Conservation (phyloP, 2,113 vertebrate genomes). For the Todiramphus saurophagus region DNA sequence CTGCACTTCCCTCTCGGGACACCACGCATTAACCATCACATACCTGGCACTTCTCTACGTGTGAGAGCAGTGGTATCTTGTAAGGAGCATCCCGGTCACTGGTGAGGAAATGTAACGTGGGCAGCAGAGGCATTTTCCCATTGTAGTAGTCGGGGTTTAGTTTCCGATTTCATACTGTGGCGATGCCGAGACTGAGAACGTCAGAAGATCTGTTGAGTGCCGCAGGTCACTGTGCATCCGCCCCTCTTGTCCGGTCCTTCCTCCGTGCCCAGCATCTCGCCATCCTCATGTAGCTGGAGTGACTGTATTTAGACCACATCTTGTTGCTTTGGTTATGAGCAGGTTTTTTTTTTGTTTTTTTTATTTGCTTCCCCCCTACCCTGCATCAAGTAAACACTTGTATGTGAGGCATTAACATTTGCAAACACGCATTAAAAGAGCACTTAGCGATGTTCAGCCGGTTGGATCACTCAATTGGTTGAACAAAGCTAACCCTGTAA, state of each 20-base stretch:
- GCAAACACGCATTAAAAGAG: neutral
- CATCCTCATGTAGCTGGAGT: neutral
- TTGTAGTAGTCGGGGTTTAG: neutral
- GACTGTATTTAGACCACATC: neutral
- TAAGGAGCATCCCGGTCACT: accelerated
- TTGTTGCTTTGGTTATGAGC: neutral
- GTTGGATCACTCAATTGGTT: neutral
- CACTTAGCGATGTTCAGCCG: conserved; percentile 29
- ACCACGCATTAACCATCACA: accelerated
- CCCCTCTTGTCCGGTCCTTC: neutral
- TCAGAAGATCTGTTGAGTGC: accelerated
- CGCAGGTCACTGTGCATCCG: neutral
- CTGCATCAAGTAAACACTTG: neutral
- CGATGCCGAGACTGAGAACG: neutral
- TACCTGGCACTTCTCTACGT: accelerated
- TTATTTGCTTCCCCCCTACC: no score
- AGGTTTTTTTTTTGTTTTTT: neutral
- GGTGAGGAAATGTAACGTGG: accelerated
- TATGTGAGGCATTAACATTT: neutral
- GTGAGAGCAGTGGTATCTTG: accelerated
- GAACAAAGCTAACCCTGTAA: conserved; percentile 30
- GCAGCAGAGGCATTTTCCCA: accelerated
- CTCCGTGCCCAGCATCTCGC: neutral
- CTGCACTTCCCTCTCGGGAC: neutral
- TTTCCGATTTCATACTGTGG: neutral